Percentiles rank a stretch among this genome's conserved stretches.
These are phyloP conservation scores for Tonatia bakeri DNA, from an alignment of 2,113 vertebrate species.

Conservation along the genomic window DNA sequence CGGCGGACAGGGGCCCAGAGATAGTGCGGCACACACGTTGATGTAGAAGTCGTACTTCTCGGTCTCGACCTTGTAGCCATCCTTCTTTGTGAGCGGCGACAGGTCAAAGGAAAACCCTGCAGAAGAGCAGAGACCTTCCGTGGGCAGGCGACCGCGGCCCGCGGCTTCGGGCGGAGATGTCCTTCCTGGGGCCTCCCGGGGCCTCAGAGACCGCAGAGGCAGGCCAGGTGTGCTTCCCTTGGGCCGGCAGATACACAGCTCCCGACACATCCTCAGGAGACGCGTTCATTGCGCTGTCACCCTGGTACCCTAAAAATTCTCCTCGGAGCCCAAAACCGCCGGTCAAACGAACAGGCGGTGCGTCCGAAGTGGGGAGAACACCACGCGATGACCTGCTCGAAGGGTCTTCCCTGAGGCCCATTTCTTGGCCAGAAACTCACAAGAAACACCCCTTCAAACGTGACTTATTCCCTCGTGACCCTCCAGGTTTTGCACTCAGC, in stretches of 20 bases:
- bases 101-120: constrained; percentile 92
- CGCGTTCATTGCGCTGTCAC: fast-evolving
- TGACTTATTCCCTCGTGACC: fast-evolving
- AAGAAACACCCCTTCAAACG: not conserved
- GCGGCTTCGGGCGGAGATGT: fast-evolving
- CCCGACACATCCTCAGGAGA: fast-evolving
- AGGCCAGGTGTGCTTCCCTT: not conserved
- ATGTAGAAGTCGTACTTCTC: constrained; percentile 86
- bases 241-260: fast-evolving
- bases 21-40: constrained; percentile 87
- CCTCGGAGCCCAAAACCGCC: fast-evolving
- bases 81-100: constrained; percentile 85
- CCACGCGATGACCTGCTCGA: fast-evolving
- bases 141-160: fast-evolving
- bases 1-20: constrained; percentile 71
- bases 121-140: not conserved
- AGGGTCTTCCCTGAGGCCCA: no score
- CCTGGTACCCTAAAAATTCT: fast-evolving
- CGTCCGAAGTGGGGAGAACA: fast-evolving
- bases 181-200: fast-evolving
- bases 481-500: no score
- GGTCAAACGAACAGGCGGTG: not conserved
- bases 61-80: constrained; percentile 79
- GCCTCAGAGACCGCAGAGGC: fast-evolving
- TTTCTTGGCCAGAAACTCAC: not conserved